Conservation (phyloP, 2,888 invertebrate genomes). For the Pterostichus madidus region DNA sequence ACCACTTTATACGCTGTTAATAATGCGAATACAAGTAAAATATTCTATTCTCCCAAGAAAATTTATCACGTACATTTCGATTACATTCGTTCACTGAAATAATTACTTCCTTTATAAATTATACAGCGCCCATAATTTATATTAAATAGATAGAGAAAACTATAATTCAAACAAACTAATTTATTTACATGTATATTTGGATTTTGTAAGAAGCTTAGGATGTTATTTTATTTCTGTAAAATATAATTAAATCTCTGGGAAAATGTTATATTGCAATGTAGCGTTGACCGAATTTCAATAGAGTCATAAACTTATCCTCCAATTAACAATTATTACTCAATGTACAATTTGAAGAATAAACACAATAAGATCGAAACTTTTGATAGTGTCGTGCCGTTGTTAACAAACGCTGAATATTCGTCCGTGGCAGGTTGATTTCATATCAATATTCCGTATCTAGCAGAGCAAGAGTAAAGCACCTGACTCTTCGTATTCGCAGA, state of each 20-base stretch:
- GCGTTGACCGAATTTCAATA: slow-evolving; percentile 37
- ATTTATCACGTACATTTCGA: slow-evolving; percentile 27
- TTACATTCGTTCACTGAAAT: not conserved
- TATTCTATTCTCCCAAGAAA: not conserved
- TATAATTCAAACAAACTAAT: too few species aligned
- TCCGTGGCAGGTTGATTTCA: slow-evolving; percentile 7
- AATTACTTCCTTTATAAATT: slow-evolving; percentile 28
- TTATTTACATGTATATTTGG: too few species aligned
- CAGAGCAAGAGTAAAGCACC: slow-evolving; percentile 30
- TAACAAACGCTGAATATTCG: slow-evolving; percentile 47
- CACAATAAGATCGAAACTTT: slow-evolving; percentile 35
- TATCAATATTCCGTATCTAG: slow-evolving; percentile 34
- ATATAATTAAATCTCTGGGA: not conserved
- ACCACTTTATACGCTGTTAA: slow-evolving; percentile 56
- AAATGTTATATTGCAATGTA: not conserved
- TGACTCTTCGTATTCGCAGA: slow-evolving; percentile 18
- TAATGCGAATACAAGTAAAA: not conserved
- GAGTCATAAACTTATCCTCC: slow-evolving; percentile 42
- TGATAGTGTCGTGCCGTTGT: slow-evolving; percentile 33
- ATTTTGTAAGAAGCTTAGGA: too few species aligned
- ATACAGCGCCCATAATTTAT: too few species aligned
- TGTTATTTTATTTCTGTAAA: too few species aligned
- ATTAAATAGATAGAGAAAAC: too few species aligned
- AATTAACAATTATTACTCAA: slow-evolving; percentile 47
- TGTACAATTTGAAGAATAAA: slow-evolving; percentile 30